Percentiles rank a stretch among this genome's conserved stretches.
Evolutionary conservation across 2,797 vertebrate species (phyloP).

Genomic region (Cottoperca gobio): DNA sequence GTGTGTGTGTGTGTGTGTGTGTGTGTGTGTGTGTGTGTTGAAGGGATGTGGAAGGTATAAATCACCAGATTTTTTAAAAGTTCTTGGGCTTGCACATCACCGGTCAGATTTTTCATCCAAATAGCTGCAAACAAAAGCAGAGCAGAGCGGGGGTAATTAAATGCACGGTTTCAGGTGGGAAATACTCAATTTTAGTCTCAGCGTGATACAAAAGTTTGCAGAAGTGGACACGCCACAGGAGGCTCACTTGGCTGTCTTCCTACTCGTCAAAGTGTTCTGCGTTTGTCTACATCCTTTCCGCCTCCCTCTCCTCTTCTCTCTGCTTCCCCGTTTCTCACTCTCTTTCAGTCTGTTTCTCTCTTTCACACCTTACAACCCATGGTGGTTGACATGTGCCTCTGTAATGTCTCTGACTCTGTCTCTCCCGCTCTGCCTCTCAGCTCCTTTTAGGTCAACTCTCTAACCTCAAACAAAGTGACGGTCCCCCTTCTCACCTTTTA

Average conservation of each 20-base stretch:
- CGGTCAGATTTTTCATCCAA: constrained; percentile 26
- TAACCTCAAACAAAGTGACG: constrained; percentile 74
- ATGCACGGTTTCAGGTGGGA: constrained; percentile 31
- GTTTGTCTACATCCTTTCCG: constrained; percentile 37
- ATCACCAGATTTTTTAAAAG: constrained; percentile 46
- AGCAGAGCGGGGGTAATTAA: constrained; percentile 38
- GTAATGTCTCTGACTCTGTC: constrained; percentile 72
- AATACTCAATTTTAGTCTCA: constrained; percentile 29
- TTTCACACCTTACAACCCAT: constrained; percentile 74
- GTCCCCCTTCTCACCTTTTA: constrained; percentile 48
- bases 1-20: constrained; percentile 4
- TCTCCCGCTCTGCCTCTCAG: constrained; percentile 68
- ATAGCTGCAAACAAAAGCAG: constrained; percentile 37
- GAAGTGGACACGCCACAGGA: constrained; percentile 25
- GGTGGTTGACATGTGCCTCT: constrained; percentile 75
- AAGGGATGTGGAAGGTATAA: constrained; percentile 39
- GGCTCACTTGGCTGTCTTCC: constrained; percentile 22
- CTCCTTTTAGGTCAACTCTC: constrained; percentile 78
- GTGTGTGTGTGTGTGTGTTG: constrained; percentile 23
- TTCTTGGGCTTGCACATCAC: constrained; percentile 13
- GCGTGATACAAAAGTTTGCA: constrained; percentile 43
- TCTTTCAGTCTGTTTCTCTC: constrained; percentile 63
- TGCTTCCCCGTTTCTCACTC: constrained; percentile 38
- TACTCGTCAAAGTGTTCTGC: constrained; percentile 36
- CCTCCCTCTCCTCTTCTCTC: constrained; percentile 8